Evolutionary conservation across 2,797 vertebrate species (phyloP).

Genomic region (Xenopus petersii): DNA sequence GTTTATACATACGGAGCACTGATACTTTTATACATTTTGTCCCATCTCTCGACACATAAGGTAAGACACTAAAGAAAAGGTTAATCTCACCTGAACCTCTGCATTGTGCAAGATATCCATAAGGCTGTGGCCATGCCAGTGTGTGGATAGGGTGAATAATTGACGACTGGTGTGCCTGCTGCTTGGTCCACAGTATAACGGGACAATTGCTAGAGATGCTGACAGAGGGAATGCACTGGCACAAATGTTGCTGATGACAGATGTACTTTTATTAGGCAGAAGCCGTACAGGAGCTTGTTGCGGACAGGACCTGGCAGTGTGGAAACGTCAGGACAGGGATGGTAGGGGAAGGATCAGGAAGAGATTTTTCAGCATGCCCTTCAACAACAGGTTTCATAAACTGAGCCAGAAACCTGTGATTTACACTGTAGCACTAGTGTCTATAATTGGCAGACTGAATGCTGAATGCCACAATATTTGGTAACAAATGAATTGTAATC

Average conservation of each 20-base stretch:
- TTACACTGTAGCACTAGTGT: background rate
- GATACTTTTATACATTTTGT: too few species aligned
- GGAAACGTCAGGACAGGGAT: slow-evolving; percentile 33
- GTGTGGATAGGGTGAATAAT: background rate
- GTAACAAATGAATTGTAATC: too few species aligned
- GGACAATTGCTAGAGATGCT: slow-evolving; percentile 35
- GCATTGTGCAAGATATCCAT: slow-evolving; percentile 6
- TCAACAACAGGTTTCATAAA: background rate
- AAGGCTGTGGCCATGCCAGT: slow-evolving; percentile 8
- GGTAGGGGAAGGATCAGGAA: background rate
- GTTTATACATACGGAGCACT: too few species aligned
- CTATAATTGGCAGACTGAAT: too few species aligned
- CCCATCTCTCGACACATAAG: too few species aligned
- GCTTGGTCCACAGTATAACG: slow-evolving; percentile 15
- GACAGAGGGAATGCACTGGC: slow-evolving; percentile 25
- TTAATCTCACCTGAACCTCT: slow-evolving; percentile 23
- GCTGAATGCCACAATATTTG: too few species aligned
- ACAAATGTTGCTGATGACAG: slow-evolving; percentile 42
- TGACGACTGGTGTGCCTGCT: background rate
- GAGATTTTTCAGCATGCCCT: background rate
- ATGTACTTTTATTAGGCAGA: slow-evolving; percentile 26
- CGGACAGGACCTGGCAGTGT: slow-evolving; percentile 6
- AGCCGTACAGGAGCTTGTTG: slow-evolving; percentile 31
- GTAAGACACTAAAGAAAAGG: too few species aligned
- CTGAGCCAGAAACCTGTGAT: background rate